Conservation (phyloP, 2,888 invertebrate species). For the Lithophane leautieri region DNA sequence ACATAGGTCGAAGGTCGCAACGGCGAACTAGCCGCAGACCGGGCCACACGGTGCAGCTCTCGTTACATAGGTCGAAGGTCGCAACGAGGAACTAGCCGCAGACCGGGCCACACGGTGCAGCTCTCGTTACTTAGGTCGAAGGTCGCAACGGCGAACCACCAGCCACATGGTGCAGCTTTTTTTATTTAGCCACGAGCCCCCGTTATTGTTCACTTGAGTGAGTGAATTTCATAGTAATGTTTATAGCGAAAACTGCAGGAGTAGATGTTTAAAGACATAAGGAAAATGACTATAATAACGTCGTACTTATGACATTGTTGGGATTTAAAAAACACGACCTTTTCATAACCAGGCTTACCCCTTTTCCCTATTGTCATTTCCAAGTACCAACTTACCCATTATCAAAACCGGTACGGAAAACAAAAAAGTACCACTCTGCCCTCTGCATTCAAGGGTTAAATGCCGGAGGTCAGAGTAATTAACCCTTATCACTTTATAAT, state of each 20-base stretch:
- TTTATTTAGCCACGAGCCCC: not conserved
- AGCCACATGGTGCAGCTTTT: too few species aligned
- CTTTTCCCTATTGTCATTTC: slow-evolving; percentile 5
- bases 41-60: too few species aligned
- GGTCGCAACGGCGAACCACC: too few species aligned
- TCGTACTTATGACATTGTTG: too few species aligned
- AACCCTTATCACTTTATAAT: slow-evolving; percentile 64
- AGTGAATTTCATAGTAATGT: not conserved
- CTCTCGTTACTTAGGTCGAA: too few species aligned
- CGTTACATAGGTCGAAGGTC: too few species aligned
- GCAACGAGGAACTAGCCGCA: too few species aligned
- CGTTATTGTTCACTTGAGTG: not conserved
- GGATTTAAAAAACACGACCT: not conserved
- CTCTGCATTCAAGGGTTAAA: slow-evolving; percentile 42
- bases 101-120: too few species aligned
- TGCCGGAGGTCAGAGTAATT: slow-evolving; percentile 41
- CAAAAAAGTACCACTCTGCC: slow-evolving; percentile 36
- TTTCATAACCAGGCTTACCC: not conserved
- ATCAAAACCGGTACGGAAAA: slow-evolving; percentile 22
- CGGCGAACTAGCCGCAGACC: too few species aligned
- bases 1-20: too few species aligned
- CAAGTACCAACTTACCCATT: slow-evolving; percentile 27
- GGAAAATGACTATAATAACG: too few species aligned
- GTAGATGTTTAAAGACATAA: not conserved
- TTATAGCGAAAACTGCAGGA: not conserved